Conservation (phyloP, 2,888 invertebrate genomes). For the Yponomeuta plumbellus region DNA sequence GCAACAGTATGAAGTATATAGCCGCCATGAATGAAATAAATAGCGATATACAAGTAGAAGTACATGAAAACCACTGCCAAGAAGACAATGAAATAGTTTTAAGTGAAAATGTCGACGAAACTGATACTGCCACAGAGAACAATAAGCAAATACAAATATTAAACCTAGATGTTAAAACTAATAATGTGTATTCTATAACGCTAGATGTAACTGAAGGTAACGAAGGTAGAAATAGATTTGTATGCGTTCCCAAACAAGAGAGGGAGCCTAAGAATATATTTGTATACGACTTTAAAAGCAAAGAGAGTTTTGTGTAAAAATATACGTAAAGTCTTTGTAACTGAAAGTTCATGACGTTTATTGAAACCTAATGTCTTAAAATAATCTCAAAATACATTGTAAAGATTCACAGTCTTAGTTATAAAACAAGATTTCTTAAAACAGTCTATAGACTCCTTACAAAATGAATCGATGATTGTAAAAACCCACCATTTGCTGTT, state of each 20-base stretch:
- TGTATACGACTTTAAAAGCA: slow-evolving; percentile 71
- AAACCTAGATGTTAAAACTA: slow-evolving; percentile 69
- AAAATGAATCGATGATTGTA: no score
- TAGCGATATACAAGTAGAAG: slow-evolving; percentile 41
- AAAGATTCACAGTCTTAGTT: neutral
- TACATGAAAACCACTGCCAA: slow-evolving; percentile 36
- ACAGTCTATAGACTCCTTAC: no score
- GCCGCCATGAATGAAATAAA: slow-evolving; percentile 54
- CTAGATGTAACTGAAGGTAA: slow-evolving; percentile 59
- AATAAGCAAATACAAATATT: slow-evolving; percentile 74
- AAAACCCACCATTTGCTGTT: no score
- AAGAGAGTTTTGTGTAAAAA: slow-evolving; percentile 65
- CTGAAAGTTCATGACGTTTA: neutral
- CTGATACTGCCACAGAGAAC: slow-evolving; percentile 50
- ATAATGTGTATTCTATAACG: slow-evolving; percentile 69
- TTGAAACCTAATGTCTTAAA: neutral
- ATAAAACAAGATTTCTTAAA: neutral
- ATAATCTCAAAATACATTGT: neutral
- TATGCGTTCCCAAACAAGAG: slow-evolving; percentile 59
- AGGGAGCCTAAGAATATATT: slow-evolving; percentile 65
- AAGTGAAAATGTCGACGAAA: slow-evolving; percentile 22
- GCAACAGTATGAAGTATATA: slow-evolving; percentile 69
- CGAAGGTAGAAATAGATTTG: slow-evolving; percentile 59
- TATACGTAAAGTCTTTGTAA: neutral
- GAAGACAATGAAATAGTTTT: slow-evolving; percentile 11